A percentile compares a stretch with the other conserved stretches of the same genome.
Conservation (phyloP, 2,888 invertebrate genomes). For the Macropis europaea region DNA sequence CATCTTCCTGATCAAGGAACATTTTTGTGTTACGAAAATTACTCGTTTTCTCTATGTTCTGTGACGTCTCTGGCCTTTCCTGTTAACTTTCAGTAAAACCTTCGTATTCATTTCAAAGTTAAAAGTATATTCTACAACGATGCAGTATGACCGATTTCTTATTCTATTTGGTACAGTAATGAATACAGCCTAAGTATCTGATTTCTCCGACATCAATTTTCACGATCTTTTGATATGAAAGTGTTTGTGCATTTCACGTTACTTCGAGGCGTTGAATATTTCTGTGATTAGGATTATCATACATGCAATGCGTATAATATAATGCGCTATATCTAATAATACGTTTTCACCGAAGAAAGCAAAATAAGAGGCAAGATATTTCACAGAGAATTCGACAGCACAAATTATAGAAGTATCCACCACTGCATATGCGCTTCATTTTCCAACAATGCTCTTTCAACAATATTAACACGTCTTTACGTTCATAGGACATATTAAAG, state of each 20-base stretch:
- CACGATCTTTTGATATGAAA: conserved; percentile 4
- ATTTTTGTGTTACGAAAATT: conserved; percentile 33
- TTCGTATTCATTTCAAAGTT: background rate
- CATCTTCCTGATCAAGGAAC: conserved; percentile 59
- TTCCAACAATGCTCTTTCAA: background rate
- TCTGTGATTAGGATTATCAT: background rate
- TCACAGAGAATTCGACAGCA: background rate
- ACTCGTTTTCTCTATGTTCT: background rate
- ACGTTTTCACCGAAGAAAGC: background rate
- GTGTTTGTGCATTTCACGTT: conserved; percentile 1
- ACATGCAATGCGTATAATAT: background rate
- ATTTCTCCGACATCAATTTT: background rate
- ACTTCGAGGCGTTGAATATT: background rate
- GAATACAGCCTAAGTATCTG: background rate
- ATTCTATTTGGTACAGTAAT: background rate
- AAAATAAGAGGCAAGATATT: background rate
- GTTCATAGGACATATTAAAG: background rate
- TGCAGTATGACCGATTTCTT: background rate
- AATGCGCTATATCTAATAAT: conserved; percentile 6
- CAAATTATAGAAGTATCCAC: background rate
- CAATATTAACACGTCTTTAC: background rate
- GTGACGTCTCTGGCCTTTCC: background rate
- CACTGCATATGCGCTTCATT: background rate
- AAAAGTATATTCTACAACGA: background rate
- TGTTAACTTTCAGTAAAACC: conserved; percentile 3